Base-by-base conservation (phyloP, 2,797 vertebrate species). In the Mastacembelus armatus region DNA sequence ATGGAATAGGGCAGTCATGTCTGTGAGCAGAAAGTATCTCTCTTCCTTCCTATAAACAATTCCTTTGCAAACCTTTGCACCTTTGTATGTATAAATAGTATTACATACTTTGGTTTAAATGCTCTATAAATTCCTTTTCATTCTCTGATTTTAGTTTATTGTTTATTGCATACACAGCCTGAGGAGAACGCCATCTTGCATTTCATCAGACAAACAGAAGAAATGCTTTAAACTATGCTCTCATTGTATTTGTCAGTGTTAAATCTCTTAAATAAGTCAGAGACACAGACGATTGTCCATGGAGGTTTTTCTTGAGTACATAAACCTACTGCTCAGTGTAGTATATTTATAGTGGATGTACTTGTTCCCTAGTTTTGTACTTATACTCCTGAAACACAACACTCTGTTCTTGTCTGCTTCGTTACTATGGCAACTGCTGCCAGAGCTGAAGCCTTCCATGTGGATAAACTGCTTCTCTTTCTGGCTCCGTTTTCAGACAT, bases 341-440 rank as follows among this genome's bases (percentile, higher is more conserved):
- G n/a, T 48, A 10, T 49, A 59, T 64, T 59, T 38, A 7, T 54
- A 48, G 44, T 43, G 27, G 10, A 40, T 38, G 22, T 21, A 18
- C 29, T 55, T 27, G 36, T 52, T 26, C 14, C 77, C 12, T 38
- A 65, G 45, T 55, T 55, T 55, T 39, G 27, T 48, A 42, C 33
- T 51, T 3, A 5, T 63, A 24, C 71, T 36, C 38, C 51, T 32
- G n/a, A 49, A 29, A 49, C 44, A 44, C 51, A 27, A 51, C 63
- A 11, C 30, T 39, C 57, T 72, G 66, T 43, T 70, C 61, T 54
- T 38, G 10, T 55, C 30, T 21, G 50, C 57, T 48, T 54, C 44
- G 81, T 85, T 77, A 56, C 79, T 56, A 83, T 71, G 59, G 67
- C 58, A 83, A 87, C 74, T 62, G 77, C 67, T 55, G 35, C 77